phyloP scores from a whole-genome alignment of 2,888 invertebrate species.

The Cataglyphis livida region DNA sequence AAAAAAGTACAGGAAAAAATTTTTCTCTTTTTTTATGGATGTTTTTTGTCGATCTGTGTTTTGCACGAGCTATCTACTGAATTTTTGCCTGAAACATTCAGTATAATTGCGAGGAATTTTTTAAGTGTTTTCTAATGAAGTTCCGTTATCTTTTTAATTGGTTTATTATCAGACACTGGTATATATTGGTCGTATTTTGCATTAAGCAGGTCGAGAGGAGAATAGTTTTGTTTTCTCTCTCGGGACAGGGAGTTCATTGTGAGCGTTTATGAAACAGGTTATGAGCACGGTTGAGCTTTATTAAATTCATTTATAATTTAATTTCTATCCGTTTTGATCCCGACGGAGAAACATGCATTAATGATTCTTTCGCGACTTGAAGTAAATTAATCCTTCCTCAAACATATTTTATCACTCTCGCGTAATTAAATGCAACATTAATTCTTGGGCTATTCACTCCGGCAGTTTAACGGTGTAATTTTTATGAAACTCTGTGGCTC shows the following conservation, averaged over 20 bases:
- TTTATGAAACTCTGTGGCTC: background rate
- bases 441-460: background rate
- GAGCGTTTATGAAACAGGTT: slow-evolving; percentile 56
- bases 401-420: background rate
- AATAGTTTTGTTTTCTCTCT: slow-evolving; percentile 47
- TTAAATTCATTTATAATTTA: slow-evolving; percentile 67
- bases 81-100: background rate
- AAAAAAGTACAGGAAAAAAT: background rate
- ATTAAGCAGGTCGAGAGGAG: slow-evolving; percentile 52
- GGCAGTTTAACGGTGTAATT: background rate
- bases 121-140: background rate
- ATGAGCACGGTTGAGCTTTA: slow-evolving; percentile 64
- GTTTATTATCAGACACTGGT: background rate
- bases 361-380: slow-evolving; percentile 24
- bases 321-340: slow-evolving; percentile 50
- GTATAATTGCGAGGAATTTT: slow-evolving; percentile 5
- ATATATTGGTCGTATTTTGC: slow-evolving; percentile 41
- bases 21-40: background rate
- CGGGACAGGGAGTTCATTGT: slow-evolving; percentile 50
- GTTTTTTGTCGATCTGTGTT: background rate
- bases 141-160: background rate
- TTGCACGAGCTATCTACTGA: background rate
- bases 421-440: background rate
- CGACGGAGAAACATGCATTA: slow-evolving; percentile 5
- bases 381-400: slow-evolving; percentile 9